Percentiles rank a stretch among this genome's conserved stretches.
Evolutionary conservation across 2,113 vertebrate genomes (phyloP).

Genomic region (Istiophorus platypterus): DNA sequence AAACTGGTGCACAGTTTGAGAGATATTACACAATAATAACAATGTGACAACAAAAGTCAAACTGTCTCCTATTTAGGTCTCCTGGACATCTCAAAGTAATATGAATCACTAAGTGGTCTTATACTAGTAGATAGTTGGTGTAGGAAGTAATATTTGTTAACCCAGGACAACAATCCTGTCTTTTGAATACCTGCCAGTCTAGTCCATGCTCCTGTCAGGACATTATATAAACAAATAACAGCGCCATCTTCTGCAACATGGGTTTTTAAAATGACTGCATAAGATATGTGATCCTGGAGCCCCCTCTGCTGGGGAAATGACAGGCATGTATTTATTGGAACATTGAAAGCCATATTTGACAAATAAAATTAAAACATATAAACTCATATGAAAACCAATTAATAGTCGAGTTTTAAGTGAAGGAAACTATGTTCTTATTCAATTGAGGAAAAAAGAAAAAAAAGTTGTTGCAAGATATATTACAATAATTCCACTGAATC

Average conservation of each 20-base stretch:
- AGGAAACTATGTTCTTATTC: not conserved
- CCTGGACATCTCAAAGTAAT: not conserved
- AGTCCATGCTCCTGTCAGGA: slow-evolving; percentile 27
- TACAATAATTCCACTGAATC: too few relatives aligned
- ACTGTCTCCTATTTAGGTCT: not conserved
- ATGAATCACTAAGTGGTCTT: not conserved
- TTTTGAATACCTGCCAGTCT: not conserved
- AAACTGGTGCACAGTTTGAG: not conserved
- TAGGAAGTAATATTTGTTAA: not conserved
- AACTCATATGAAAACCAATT: not conserved
- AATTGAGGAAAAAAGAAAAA: too few relatives aligned
- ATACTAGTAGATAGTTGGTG: not conserved
- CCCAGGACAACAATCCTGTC: not conserved
- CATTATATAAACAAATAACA: slow-evolving; percentile 58
- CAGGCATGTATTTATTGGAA: not conserved
- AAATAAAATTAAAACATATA: not conserved
- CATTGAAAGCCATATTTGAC: not conserved
- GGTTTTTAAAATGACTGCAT: not conserved
- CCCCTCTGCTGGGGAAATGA: slow-evolving; percentile 58
- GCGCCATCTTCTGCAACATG: slow-evolving; percentile 53
- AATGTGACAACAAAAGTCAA: not conserved
- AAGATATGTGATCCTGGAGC: not conserved
- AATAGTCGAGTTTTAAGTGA: not conserved
- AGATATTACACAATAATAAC: not conserved
- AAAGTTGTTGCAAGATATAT: too few relatives aligned